Evolutionary conservation across 2,888 invertebrate species (phyloP).

Genomic region (Hypselothyrea guttata): DNA sequence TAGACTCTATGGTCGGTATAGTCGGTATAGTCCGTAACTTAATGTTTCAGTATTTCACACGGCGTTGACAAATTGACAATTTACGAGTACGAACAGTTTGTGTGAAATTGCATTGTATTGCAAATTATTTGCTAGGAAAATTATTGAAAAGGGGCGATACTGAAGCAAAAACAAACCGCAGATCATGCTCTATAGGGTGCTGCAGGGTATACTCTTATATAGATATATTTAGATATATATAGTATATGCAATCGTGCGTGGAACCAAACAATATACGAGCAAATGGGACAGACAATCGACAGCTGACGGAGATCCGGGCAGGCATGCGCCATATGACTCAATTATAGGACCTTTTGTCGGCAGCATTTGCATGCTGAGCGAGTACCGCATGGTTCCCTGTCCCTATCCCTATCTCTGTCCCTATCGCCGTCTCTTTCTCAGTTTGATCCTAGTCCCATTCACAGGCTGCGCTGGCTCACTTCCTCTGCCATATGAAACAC

Average conservation of each 20-base stretch:
- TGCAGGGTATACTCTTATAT: not conserved
- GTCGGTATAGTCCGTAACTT: constrained; percentile 27
- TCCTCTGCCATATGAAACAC: constrained; percentile 55
- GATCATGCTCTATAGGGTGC: constrained; percentile 12
- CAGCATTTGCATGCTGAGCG: constrained; percentile 56
- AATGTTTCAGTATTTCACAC: constrained; percentile 39
- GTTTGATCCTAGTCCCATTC: constrained; percentile 17
- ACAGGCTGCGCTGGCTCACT: constrained; percentile 25
- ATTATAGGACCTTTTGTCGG: constrained; percentile 31
- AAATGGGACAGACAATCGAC: constrained; percentile 30
- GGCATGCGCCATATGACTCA: constrained; percentile 58
- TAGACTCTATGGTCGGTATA: too few species aligned
- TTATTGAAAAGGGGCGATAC: not conserved
- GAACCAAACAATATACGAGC: constrained; percentile 20
- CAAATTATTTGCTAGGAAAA: constrained; percentile 48
- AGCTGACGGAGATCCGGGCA: constrained; percentile 33
- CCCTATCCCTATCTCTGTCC: not conserved
- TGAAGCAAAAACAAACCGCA: constrained; percentile 23
- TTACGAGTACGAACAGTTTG: constrained; percentile 23
- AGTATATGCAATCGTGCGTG: constrained; percentile 40
- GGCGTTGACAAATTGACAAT: constrained; percentile 64
- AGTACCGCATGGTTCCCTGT: constrained; percentile 38
- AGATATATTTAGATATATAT: not conserved
- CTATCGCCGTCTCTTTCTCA: not conserved
- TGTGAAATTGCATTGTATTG: constrained; percentile 20